phyloP scores from a whole-genome alignment of 2,113 vertebrate species.

The Globicephala melas region DNA sequence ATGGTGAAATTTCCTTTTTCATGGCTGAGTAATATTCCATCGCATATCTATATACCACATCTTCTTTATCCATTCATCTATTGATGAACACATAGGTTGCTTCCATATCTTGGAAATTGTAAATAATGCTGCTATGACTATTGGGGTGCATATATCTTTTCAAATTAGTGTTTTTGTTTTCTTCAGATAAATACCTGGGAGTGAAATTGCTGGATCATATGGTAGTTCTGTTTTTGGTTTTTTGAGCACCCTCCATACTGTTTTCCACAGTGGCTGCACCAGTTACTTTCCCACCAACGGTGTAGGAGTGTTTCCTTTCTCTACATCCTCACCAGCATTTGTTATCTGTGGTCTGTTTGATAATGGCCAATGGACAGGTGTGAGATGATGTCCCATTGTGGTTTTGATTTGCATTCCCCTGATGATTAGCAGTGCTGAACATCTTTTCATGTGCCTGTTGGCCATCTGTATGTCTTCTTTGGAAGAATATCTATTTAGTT shows the following conservation, averaged over 20 bases:
- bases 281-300: too few relatives aligned
- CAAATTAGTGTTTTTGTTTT: neutral
- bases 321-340: neutral
- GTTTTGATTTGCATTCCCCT: neutral
- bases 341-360: neutral
- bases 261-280: too few relatives aligned
- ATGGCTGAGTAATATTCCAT: neutral
- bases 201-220: neutral
- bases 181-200: neutral
- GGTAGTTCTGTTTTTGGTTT: too few relatives aligned
- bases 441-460: neutral
- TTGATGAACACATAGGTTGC: neutral
- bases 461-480: neutral
- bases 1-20: neutral
- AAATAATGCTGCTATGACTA: neutral
- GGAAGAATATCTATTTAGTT: neutral
- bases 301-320: neutral
- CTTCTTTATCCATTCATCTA: neutral
- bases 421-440: neutral
- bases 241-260: too few relatives aligned
- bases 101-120: neutral
- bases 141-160: neutral
- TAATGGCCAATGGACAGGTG: neutral
- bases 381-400: neutral
- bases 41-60: neutral